A percentile compares a stretch with the other conserved stretches of the same genome.
These are phyloP conservation scores for Thripadectes ignobilis DNA, from an alignment of 2,797 vertebrate species.

Conservation along the genomic window DNA sequence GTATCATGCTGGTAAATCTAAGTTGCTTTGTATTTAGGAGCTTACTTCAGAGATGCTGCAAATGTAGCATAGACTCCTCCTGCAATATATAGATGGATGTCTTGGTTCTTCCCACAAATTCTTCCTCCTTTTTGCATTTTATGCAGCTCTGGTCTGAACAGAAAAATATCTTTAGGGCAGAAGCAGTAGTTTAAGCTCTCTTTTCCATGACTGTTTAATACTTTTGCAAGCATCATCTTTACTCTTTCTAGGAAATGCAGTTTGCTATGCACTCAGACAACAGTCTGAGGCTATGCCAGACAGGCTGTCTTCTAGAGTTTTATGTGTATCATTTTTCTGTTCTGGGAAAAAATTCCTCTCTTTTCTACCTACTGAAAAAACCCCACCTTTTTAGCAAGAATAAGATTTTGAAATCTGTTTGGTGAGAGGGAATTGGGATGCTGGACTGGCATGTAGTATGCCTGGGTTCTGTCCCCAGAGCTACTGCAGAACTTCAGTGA, in stretches of 20 bases:
- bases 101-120: not conserved
- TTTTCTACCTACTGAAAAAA: not conserved
- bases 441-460: not conserved
- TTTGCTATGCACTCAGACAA: not conserved
- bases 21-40: not conserved
- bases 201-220: not conserved
- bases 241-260: conserved; percentile 11
- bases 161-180: not conserved
- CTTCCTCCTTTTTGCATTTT: not conserved
- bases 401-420: not conserved
- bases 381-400: not conserved
- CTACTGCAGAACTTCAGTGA: not conserved
- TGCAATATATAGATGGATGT: not conserved
- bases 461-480: not conserved
- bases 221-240: not conserved
- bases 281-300: not conserved
- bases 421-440: not conserved
- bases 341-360: not conserved
- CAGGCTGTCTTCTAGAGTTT: not conserved
- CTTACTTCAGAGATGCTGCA: not conserved
- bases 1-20: not conserved
- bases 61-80: not conserved
- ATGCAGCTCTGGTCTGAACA: not conserved
- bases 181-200: not conserved
- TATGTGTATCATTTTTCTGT: not conserved